Base-by-base conservation (phyloP, 2,113 vertebrate species). In the Oryzias curvinotus region DNA sequence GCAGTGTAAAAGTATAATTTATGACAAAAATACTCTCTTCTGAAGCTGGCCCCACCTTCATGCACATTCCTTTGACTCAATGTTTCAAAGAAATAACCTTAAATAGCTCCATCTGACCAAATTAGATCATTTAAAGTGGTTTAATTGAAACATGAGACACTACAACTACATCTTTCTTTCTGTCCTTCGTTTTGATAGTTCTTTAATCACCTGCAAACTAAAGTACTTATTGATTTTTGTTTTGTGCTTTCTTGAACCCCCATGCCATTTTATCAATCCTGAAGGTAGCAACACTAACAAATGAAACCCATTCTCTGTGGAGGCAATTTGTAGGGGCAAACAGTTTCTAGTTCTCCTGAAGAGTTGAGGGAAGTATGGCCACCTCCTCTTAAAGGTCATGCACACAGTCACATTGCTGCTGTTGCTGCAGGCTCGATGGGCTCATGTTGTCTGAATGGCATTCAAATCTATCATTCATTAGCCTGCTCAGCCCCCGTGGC, bases 181-280 rank as follows among this genome's bases (percentile, higher is more conserved):
- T 54, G 48, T 47, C 63, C 14, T 19, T 70, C 14, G 68, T 18
- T 8, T 50, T 49, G 69, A 41, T 73, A 59, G 52, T 65, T 68
- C 77, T 77, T 75, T 82, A 86, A 86, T 82, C 83, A 82, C 69
- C 57, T 74, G 58, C 68, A 71, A 78, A 82, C 74, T 67, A 64
- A 58, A 52, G 65, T 77, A 71, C 64, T 59, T 66, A 86, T 87
- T 8, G 77, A 86, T 88, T 82, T 78, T 63, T 73, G 50, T 78
- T 83, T 83, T 60, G 74, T 57, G 26, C 77, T 69, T 73, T 59
- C 66, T 65, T 71, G 12, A 36, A 36, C 36, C 36, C 30, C 36
- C 44, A 64, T 81, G 55, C 65, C 45, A 43, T 18, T 80, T 80
- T 78, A 87, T 80, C 84, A 59, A 89, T 86, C 72, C 65, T 54